These are phyloP conservation scores for Troilus luridus DNA, from an alignment of 2,888 invertebrate species.

Conservation along the genomic window DNA sequence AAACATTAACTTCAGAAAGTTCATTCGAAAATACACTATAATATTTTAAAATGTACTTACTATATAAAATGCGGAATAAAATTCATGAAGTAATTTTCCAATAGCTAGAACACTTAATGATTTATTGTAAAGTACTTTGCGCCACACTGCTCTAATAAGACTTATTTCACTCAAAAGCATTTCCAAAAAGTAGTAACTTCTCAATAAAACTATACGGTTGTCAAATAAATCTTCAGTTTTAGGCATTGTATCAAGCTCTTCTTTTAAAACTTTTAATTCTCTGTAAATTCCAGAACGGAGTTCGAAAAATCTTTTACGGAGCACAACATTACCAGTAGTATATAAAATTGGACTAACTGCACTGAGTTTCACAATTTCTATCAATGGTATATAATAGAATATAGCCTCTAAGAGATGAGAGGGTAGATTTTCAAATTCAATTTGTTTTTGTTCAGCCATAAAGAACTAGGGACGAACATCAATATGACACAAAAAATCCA, in stretches of 20 bases:
- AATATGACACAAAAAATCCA: not conserved
- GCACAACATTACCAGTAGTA: conserved; percentile 1
- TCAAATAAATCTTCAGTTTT: not conserved
- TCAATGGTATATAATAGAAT: conserved; percentile 29
- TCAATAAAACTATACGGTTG: conserved; percentile 33
- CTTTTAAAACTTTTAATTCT: conserved; percentile 18
- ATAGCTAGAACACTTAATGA: not conserved
- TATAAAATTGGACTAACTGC: conserved; percentile 3
- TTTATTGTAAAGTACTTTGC: conserved; percentile 18
- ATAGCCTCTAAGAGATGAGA: conserved; percentile 26
- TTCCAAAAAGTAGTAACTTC: conserved; percentile 52
- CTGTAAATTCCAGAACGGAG: conserved; percentile 26
- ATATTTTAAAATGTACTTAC: conserved; percentile 16
- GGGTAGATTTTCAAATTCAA: conserved; percentile 48
- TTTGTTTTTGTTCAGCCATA: conserved; percentile 8
- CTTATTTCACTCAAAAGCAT: conserved; percentile 41
- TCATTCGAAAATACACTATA: not conserved
- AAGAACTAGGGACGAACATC: not conserved
- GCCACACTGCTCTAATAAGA: conserved; percentile 44
- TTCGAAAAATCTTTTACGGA: conserved; percentile 50
- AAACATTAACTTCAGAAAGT: not conserved
- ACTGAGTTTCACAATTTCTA: conserved; percentile 16
- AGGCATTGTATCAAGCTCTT: conserved; percentile 40
- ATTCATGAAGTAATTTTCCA: conserved; percentile 49
- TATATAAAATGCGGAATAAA: conserved; percentile 7